phyloP scores from a whole-genome alignment of 2,888 invertebrate species.

The Macrophya alboannulata region DNA sequence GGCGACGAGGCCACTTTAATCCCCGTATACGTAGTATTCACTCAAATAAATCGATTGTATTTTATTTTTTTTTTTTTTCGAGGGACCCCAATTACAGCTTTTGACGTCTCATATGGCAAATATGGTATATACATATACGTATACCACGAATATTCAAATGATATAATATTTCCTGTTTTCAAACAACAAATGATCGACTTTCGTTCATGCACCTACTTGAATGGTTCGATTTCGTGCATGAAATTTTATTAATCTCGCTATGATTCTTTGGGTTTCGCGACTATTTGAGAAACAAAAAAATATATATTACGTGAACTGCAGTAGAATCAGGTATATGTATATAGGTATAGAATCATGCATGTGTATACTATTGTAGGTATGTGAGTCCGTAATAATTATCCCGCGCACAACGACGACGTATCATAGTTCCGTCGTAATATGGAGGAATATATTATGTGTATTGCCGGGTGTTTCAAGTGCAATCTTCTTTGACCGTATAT shows the following conservation, averaged over 20 bases:
- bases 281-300: not conserved
- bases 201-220: not conserved
- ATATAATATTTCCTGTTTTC: not conserved
- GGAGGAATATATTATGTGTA: no score
- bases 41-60: not conserved
- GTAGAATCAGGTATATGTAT: not conserved
- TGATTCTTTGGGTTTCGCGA: not conserved
- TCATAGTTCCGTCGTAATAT: not conserved
- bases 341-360: not conserved
- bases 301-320: no score
- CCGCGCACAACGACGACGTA: not conserved
- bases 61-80: not conserved
- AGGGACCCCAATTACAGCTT: not conserved
- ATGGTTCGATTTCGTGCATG: not conserved
- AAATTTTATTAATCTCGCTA: not conserved
- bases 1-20: slow-evolving; percentile 72
- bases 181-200: not conserved
- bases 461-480: slow-evolving; percentile 1
- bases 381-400: not conserved
- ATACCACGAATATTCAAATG: not conserved
- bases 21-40: not conserved
- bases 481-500: not conserved
- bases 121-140: no score
- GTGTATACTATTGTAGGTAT: not conserved
- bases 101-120: not conserved